A percentile compares a stretch with the other conserved stretches of the same genome.
phyloP scores from a whole-genome alignment of 2,888 invertebrate genomes.

The Caenorhabditis imperialis region DNA sequence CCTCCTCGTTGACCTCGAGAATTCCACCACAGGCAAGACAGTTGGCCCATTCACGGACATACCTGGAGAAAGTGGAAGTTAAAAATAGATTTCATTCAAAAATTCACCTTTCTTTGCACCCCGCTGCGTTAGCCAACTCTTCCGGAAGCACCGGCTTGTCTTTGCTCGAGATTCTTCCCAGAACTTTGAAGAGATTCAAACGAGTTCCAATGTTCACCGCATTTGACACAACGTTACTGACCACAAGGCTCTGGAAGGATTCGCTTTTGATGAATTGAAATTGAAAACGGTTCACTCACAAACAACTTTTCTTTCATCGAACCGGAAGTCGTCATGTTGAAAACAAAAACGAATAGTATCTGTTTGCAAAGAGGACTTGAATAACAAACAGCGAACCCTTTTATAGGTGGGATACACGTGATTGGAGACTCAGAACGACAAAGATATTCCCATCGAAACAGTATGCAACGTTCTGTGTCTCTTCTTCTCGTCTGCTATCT shows the following conservation, averaged over 20 bases:
- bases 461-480: too few species aligned
- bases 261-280: background rate
- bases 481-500: too few species aligned
- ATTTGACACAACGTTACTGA: slow-evolving; percentile 25
- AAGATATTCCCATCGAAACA: too few species aligned
- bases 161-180: slow-evolving; percentile 44
- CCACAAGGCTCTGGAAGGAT: slow-evolving; percentile 17
- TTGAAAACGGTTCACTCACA: background rate
- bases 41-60: slow-evolving; percentile 63
- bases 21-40: slow-evolving; percentile 63
- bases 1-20: slow-evolving; percentile 61
- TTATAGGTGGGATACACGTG: too few species aligned
- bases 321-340: too few species aligned
- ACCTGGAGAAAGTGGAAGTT: too few species aligned
- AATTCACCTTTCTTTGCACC: slow-evolving; percentile 62
- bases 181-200: slow-evolving; percentile 54
- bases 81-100: background rate
- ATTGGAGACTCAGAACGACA: too few species aligned
- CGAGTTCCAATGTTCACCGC: slow-evolving; percentile 49
- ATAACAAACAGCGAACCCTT: too few species aligned
- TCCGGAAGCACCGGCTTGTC: slow-evolving; percentile 58
- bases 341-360: too few species aligned
- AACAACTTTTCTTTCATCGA: too few species aligned
- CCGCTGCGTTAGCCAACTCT: slow-evolving; percentile 63
- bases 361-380: too few species aligned